These are phyloP conservation scores for Cricetomys ansorgei DNA, from an alignment of 2,113 vertebrate species.

Conservation along the genomic window DNA sequence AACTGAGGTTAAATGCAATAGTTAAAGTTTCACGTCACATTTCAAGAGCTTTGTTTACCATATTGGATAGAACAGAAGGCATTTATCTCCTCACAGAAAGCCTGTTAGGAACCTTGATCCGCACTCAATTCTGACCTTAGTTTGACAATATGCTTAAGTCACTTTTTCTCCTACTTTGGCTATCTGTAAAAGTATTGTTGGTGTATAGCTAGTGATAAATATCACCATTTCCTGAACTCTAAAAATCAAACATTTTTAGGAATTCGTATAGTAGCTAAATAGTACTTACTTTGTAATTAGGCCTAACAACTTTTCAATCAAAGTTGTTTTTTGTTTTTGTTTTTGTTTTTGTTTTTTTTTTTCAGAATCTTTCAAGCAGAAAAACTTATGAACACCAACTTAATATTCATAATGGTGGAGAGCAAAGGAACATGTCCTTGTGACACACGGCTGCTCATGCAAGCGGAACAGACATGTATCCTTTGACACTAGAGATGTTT, in stretches of 20 bases:
- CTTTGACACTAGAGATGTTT: conserved; percentile 81
- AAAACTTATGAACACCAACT: conserved; percentile 97
- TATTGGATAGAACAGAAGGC: not conserved
- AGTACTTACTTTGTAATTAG: not conserved
- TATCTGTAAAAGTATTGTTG: not conserved
- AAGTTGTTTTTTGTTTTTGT: too few relatives aligned
- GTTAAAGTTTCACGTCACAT: not conserved
- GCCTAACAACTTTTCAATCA: not conserved
- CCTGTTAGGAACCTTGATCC: not conserved
- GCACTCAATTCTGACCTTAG: not conserved
- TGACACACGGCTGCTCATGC: conserved; percentile 93
- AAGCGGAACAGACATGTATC: conserved; percentile 99
- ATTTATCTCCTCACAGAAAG: not conserved
- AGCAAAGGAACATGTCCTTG: conserved; percentile 95
- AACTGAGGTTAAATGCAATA: not conserved
- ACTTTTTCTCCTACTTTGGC: not conserved
- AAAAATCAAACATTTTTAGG: not conserved
- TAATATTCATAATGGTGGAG: conserved; percentile 98
- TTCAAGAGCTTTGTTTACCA: not conserved
- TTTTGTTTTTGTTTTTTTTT: too few relatives aligned
- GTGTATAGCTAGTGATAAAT: not conserved
- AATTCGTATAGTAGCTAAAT: not conserved
- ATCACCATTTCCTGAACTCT: not conserved
- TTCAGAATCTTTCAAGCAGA: conserved; percentile 93
- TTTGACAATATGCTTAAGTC: not conserved